These are phyloP conservation scores for Amiota minor DNA, from an alignment of 2,888 invertebrate genomes.

Conservation along the genomic window DNA sequence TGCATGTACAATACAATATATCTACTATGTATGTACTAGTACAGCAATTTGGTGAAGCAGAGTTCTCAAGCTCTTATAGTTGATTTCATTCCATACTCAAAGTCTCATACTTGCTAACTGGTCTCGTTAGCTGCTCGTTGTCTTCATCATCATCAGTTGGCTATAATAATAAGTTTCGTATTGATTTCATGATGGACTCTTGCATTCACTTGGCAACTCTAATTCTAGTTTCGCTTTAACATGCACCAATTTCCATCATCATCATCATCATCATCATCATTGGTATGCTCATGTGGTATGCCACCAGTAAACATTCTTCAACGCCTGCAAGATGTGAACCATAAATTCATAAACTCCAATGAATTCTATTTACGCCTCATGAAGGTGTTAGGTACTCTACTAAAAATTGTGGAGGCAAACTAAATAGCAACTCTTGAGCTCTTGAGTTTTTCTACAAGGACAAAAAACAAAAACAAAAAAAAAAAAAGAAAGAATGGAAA, in stretches of 20 bases:
- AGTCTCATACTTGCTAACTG: background rate
- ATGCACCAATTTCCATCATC: background rate
- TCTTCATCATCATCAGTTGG: slow-evolving; percentile 17
- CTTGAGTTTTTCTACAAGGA: no score
- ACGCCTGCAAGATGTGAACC: background rate
- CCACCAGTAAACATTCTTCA: background rate
- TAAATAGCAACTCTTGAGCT: no score
- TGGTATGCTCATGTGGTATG: background rate
- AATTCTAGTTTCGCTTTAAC: background rate
- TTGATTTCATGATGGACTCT: background rate
- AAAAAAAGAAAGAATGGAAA: background rate
- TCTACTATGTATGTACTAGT: background rate
- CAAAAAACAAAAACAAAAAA: background rate
- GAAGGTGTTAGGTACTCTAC: no score
- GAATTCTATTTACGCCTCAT: background rate
- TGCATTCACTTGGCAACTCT: no score
- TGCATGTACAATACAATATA: no score
- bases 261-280: no score
- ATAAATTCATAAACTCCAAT: background rate
- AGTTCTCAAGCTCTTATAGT: background rate
- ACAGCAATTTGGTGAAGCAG: background rate
- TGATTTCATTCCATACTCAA: no score
- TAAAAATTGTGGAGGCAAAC: no score
- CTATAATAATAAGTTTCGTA: slow-evolving; percentile 9
- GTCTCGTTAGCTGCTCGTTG: slow-evolving; percentile 13